phyloP scores from a whole-genome alignment of 2,113 vertebrate species.

The Ursus arctos region DNA sequence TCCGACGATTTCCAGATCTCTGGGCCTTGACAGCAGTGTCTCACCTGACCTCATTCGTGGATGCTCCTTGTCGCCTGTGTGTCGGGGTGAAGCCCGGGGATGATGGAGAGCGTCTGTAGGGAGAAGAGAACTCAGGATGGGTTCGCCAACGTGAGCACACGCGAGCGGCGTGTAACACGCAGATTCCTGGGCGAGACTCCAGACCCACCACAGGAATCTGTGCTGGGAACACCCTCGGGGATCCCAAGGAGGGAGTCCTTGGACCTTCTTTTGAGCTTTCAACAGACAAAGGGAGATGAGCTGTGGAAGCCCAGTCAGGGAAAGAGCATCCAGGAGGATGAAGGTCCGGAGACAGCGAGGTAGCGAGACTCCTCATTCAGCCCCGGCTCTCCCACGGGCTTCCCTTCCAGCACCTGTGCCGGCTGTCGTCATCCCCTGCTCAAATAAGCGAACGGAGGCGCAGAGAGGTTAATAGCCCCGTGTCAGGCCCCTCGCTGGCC shows the following conservation, averaged over 20 bases:
- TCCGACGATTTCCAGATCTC: not conserved
- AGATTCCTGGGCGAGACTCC: not conserved
- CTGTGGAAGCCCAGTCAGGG: not conserved
- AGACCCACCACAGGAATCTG: not conserved
- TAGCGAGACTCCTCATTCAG: accelerated
- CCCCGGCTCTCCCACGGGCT: accelerated
- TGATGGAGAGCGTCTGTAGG: no score
- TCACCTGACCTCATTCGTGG: accelerated
- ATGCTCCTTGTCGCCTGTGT: accelerated
- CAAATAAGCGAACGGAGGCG: not conserved
- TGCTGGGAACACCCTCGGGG: not conserved
- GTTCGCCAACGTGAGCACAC: no score
- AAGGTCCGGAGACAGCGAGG: not conserved
- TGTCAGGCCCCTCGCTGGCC: not conserved
- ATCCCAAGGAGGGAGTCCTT: no score
- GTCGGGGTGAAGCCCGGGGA: accelerated
- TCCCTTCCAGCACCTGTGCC: not conserved
- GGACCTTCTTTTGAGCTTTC: not conserved
- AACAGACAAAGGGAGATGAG: not conserved
- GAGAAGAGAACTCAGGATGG: not conserved
- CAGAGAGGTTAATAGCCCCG: not conserved
- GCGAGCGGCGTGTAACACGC: not conserved
- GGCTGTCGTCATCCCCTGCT: no score
- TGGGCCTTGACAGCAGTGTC: accelerated
- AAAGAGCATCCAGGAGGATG: accelerated